Conservation (phyloP, 2,888 invertebrate genomes). For the Pandemis heparana region DNA sequence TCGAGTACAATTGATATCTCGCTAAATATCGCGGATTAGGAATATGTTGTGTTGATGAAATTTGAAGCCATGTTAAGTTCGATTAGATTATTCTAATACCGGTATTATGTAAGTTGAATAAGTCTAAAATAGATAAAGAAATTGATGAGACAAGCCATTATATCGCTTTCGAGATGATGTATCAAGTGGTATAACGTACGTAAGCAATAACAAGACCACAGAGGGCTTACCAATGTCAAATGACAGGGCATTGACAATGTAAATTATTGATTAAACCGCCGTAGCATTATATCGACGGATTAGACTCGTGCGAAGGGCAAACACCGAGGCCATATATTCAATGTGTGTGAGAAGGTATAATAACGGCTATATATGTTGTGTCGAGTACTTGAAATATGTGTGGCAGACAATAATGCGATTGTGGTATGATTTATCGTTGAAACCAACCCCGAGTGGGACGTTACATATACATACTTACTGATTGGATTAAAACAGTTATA, state of each 20-base stretch:
- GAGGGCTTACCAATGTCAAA: slow-evolving; percentile 37
- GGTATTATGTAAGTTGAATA: background rate
- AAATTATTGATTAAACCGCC: slow-evolving; percentile 28
- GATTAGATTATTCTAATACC: slow-evolving; percentile 4
- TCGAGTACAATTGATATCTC: slow-evolving; percentile 28
- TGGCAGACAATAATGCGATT: slow-evolving; percentile 2
- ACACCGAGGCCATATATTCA: slow-evolving; percentile 23
- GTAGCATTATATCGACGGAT: slow-evolving; percentile 24
- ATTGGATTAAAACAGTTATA: slow-evolving; percentile 20
- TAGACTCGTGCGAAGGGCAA: slow-evolving; percentile 27
- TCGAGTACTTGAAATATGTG: slow-evolving; percentile 1
- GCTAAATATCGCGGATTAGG: slow-evolving; percentile 23
- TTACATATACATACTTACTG: background rate
- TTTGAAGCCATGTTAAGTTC: background rate
- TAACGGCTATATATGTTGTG: slow-evolving; percentile 10
- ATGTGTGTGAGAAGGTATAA: slow-evolving; percentile 11
- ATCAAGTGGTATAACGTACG: background rate
- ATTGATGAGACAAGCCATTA: slow-evolving; percentile 1
- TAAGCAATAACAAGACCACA: slow-evolving; percentile 14
- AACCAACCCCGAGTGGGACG: background rate
- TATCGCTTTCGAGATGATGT: background rate
- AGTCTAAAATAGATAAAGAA: background rate
- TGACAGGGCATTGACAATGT: slow-evolving; percentile 29
- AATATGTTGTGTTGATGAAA: background rate
- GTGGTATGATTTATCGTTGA: slow-evolving; percentile 4